Evolutionary conservation across 2,797 vertebrate genomes (phyloP), one percentile per base, ranked within the genome.

Genomic region (Phataginus tricuspis): DNA sequence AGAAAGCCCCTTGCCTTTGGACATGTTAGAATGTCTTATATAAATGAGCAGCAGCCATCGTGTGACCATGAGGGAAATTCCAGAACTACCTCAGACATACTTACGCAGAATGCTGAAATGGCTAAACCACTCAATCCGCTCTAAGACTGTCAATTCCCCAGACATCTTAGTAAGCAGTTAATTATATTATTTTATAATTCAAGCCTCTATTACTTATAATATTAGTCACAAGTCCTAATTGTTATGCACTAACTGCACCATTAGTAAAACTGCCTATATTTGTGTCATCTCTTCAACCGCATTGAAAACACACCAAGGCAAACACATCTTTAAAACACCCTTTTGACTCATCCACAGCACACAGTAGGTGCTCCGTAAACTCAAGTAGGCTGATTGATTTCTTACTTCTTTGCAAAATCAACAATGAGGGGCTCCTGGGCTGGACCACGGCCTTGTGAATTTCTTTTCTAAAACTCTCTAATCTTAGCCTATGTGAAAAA

Each of bases 401-500:
- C 45, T 69, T 55, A 49, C 25, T 83, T 31, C 55, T 93, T 79
- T 45, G 51, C 72, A 95, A 79, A 79, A 69, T 92, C 64, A 89
- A 59, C 55, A 75, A 27, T 29, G 23, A 78, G 16, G 13, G 31
- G 45, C 64, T 96, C 68, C 80, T 7, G 8, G n/a, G 63, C 31
- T 96, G 90, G 69, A 96, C 92, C 64, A 63, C 42, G 55, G 51
- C n/a, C 63, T 82, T 86, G 42, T 64, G 75, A 97, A 94, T 93
- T 97, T 96, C 90, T 93, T 89, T 94, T 87, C 97, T 96, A 68
- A 42, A 57, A 53, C 0, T 7, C 87, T 94, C 97, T 96, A 90
- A 98, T 98, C 97, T 97, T 98, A 98, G 96, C 95, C 95, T 97
- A 71, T 93, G 97, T 97, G 96, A 97, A 97, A 96, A 98, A 97